Evolutionary conservation across 2,888 invertebrate species (phyloP).

Genomic region (Drosophila algonquin): DNA sequence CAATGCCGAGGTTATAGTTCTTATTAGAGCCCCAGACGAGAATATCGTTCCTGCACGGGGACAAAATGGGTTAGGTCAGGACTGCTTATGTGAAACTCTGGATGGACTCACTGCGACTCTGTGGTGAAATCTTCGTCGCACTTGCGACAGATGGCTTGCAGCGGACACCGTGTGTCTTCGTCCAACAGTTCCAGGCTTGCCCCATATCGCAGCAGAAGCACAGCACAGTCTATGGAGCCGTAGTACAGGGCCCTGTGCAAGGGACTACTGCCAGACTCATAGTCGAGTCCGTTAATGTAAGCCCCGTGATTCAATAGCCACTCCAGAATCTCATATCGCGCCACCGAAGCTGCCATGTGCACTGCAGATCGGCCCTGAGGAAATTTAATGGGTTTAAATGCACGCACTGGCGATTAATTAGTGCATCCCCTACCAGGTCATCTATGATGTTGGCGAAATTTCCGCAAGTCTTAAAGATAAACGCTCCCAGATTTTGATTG

Average conservation of each 20-base stretch:
- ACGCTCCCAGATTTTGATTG: constrained; percentile 86
- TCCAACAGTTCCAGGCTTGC: constrained; percentile 81
- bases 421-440: constrained; percentile 84
- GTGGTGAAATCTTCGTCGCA: constrained; percentile 83
- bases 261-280: constrained; percentile 88
- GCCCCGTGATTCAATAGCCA: constrained; percentile 89
- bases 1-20: constrained; percentile 92
- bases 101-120: constrained; percentile 54
- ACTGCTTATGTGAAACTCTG: background rate
- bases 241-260: constrained; percentile 92
- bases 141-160: constrained; percentile 81
- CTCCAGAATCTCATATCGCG: constrained; percentile 87
- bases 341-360: constrained; percentile 91
- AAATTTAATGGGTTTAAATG: background rate
- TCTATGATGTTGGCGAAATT: constrained; percentile 87
- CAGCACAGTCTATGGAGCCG: constrained; percentile 91
- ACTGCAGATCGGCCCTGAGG: constrained; percentile 90
- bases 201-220: constrained; percentile 88
- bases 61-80: background rate
- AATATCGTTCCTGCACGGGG: constrained; percentile 85
- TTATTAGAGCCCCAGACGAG: constrained; percentile 94
- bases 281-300: constrained; percentile 77
- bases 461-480: constrained; percentile 86
- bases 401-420: background rate
- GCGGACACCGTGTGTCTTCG: constrained; percentile 77